Conservation (phyloP, 2,113 vertebrate genomes). For the Apteryx owenii region DNA sequence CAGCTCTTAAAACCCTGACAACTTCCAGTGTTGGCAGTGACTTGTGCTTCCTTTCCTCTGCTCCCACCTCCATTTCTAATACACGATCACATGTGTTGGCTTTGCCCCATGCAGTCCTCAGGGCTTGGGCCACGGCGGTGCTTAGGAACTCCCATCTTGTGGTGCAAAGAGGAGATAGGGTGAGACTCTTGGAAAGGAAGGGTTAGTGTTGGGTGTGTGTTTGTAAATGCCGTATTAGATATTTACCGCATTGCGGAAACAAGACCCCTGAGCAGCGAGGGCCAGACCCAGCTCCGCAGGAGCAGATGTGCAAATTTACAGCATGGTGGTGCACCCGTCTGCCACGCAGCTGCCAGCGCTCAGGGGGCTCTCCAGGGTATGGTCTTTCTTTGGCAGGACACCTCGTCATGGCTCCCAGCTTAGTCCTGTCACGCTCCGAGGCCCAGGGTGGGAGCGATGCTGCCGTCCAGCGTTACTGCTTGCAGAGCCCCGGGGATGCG, state of each 20-base stretch:
- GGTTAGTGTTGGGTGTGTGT: neutral
- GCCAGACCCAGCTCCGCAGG: neutral
- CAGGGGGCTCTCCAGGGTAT: neutral
- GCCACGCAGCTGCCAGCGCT: no score
- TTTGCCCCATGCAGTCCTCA: neutral
- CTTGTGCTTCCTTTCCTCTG: neutral
- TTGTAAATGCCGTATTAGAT: neutral
- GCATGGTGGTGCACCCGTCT: neutral
- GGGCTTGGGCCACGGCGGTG: neutral
- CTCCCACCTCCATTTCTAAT: neutral
- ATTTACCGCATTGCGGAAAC: neutral
- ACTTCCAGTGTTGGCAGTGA: neutral
- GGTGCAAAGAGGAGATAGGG: fast-evolving
- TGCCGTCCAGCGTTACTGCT: no score
- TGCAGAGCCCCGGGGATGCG: neutral
- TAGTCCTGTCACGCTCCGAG: neutral
- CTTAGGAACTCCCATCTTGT: fast-evolving
- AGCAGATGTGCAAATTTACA: neutral
- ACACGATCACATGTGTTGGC: neutral
- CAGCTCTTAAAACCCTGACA: neutral
- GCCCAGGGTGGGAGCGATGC: neutral
- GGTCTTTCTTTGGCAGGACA: neutral
- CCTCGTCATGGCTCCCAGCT: fast-evolving
- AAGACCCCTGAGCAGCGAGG: neutral
- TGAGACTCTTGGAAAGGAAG: neutral